Conservation (phyloP, 2,797 vertebrate genomes). For the Anguilla obscura region DNA sequence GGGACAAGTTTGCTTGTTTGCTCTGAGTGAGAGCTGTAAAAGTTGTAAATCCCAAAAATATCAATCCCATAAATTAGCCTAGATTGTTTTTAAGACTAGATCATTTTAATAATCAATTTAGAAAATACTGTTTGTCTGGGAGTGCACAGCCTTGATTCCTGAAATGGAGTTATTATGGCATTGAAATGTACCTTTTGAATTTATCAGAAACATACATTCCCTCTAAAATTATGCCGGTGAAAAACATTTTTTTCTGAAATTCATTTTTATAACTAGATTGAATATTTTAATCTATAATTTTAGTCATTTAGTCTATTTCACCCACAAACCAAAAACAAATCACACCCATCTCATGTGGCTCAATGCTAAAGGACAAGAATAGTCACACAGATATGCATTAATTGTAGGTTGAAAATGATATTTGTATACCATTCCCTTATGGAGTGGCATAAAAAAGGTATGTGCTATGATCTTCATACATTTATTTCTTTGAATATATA, state of each 20-base stretch:
- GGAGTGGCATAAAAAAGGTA: too few species aligned
- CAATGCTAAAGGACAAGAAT: not conserved
- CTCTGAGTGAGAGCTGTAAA: not conserved
- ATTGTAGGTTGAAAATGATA: too few species aligned
- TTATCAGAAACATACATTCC: not conserved
- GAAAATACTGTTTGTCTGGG: not conserved
- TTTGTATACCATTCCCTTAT: too few species aligned
- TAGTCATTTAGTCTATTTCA: not conserved
- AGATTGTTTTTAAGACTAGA: not conserved
- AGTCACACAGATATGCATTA: not conserved
- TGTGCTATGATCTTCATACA: not conserved
- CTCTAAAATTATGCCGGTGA: too few species aligned
- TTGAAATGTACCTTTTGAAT: not conserved
- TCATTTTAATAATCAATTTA: not conserved
- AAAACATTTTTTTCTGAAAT: too few species aligned
- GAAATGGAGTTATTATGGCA: not conserved
- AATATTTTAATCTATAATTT: not conserved
- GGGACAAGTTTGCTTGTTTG: not conserved
- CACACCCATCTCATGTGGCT: not conserved
- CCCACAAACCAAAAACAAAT: not conserved
- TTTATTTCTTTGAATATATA: not conserved
- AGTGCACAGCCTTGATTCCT: not conserved
- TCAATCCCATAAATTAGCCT: not conserved
- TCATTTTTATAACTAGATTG: too few species aligned
- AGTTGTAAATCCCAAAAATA: not conserved